Conservation (phyloP, 2,797 vertebrate genomes). For the Kryptolebias ocellatus region DNA sequence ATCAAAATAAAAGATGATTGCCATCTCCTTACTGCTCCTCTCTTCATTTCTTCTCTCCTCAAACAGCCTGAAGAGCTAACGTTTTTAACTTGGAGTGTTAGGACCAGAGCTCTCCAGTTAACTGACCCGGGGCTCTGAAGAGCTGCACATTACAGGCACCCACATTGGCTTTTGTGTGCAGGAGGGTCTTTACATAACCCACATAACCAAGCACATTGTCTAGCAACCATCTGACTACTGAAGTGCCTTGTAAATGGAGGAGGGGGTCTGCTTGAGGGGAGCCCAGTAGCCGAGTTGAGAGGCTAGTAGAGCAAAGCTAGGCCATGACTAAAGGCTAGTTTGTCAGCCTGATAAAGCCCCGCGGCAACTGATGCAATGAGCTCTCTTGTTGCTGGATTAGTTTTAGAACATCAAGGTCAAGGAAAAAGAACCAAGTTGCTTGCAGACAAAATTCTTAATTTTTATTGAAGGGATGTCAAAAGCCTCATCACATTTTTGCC, state of each 20-base stretch:
- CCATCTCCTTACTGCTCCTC: constrained; percentile 41
- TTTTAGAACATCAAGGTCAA: neutral
- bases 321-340: constrained; percentile 62
- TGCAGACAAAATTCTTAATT: constrained; percentile 3
- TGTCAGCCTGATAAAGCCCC: constrained; percentile 68
- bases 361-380: constrained; percentile 53
- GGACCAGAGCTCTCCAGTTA: constrained; percentile 78
- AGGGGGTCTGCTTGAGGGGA: constrained; percentile 73
- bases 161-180: constrained; percentile 84
- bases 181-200: constrained; percentile 87
- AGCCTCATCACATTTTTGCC: constrained; percentile 21
- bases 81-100: constrained; percentile 81
- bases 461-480: neutral
- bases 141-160: constrained; percentile 79
- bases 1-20: constrained; percentile 39
- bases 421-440: neutral
- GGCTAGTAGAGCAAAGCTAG: constrained; percentile 70
- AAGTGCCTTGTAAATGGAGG: constrained; percentile 80
- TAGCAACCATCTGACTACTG: constrained; percentile 81
- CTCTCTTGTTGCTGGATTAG: constrained; percentile 1
- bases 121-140: constrained; percentile 82
- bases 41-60: constrained; percentile 39
- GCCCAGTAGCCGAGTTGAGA: constrained; percentile 66
- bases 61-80: constrained; percentile 79
- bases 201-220: constrained; percentile 86